Conservation (phyloP, 2,113 vertebrate species). For the Sapajus apella region DNA sequence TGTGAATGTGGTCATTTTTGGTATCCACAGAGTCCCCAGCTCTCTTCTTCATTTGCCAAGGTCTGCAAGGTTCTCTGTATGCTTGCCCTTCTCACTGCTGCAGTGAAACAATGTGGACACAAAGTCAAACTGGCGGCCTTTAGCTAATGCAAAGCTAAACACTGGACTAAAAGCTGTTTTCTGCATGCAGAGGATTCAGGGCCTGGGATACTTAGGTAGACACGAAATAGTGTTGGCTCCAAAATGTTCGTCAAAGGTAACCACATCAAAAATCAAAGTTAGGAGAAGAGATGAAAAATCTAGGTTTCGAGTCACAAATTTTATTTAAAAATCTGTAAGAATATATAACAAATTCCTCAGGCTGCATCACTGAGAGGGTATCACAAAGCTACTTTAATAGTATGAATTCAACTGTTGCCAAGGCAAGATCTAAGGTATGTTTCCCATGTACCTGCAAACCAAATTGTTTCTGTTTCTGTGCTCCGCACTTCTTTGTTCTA, state of each 20-base stretch:
- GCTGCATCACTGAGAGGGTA: neutral
- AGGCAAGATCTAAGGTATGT: neutral
- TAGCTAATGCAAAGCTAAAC: neutral
- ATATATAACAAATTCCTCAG: neutral
- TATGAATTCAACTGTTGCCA: neutral
- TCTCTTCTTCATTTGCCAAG: neutral
- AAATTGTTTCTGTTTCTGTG: neutral
- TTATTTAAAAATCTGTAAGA: neutral
- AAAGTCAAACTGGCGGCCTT: neutral
- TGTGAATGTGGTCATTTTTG: neutral
- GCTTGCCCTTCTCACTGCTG: neutral
- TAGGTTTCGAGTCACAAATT: neutral
- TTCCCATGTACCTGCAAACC: neutral
- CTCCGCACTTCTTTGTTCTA: neutral
- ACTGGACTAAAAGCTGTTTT: neutral
- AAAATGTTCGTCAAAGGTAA: neutral
- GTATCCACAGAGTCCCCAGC: rapidly evolving
- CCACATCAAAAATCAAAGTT: neutral
- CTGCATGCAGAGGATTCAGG: neutral
- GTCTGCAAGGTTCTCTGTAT: neutral
- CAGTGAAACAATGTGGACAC: neutral
- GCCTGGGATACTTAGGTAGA: neutral
- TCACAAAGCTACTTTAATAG: neutral
- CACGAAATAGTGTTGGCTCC: neutral
- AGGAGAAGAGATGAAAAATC: neutral